phyloP scores from a whole-genome alignment of 2,113 vertebrate genomes.

The Chunga burmeisteri region DNA sequence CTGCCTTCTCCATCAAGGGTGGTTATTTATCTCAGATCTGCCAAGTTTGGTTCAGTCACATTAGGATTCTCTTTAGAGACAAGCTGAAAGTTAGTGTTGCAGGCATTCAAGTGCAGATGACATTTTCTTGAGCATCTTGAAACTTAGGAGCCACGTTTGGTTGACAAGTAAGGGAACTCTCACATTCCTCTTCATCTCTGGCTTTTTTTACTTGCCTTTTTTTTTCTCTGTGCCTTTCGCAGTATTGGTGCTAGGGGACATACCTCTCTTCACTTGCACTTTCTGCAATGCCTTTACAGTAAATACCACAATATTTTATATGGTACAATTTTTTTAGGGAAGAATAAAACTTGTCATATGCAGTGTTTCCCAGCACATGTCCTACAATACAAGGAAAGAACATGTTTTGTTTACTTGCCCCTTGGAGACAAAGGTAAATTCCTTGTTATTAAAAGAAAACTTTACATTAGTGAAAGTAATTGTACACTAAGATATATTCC shows the following conservation, averaged over 20 bases:
- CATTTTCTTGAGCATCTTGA: neutral
- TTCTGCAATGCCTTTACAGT: neutral
- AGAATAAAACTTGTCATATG: neutral
- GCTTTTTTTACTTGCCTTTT: neutral
- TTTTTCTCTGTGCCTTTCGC: neutral
- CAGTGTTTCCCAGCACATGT: neutral
- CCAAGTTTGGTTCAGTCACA: neutral
- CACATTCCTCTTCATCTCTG: neutral
- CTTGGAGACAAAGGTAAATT: neutral
- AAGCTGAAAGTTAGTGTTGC: neutral
- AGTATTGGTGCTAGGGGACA: neutral
- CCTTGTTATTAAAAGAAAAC: neutral
- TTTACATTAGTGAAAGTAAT: neutral
- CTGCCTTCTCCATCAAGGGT: neutral
- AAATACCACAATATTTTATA: neutral
- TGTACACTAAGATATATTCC: neutral
- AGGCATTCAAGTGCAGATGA: neutral
- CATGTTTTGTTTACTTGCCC: neutral
- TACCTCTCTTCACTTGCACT: neutral
- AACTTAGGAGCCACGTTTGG: neutral
- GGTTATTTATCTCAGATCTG: neutral
- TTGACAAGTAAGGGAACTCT: neutral
- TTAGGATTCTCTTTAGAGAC: neutral
- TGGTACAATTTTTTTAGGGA: neutral
- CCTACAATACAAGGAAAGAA: neutral